Conservation (phyloP, 2,113 vertebrate genomes). For the Cromileptes altivelis region DNA sequence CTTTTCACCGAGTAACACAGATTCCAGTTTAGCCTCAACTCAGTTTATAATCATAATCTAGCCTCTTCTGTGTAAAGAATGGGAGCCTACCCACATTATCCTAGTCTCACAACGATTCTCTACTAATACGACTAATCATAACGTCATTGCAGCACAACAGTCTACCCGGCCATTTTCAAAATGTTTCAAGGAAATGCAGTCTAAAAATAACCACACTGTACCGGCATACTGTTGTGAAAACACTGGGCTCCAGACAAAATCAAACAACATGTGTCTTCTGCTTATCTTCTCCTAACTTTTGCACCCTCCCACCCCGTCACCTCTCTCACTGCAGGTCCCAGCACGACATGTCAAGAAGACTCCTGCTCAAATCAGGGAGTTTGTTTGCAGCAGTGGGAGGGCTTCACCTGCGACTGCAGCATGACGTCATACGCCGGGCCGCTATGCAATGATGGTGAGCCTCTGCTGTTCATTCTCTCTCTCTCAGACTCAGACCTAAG, state of each 20-base stretch:
- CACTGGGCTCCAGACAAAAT: constrained; percentile 51
- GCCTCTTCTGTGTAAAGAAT: constrained; percentile 24
- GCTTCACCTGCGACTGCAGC: constrained; percentile 98
- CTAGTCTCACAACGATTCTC: constrained; percentile 16
- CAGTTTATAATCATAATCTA: background rate
- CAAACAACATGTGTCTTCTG: constrained; percentile 20
- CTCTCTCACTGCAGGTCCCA: constrained; percentile 88
- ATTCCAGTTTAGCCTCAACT: constrained; percentile 31
- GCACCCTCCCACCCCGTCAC: constrained; percentile 18
- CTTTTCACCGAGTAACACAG: constrained; percentile 33
- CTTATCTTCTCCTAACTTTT: constrained; percentile 37
- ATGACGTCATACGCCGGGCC: constrained; percentile 98
- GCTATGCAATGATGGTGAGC: constrained; percentile 96
- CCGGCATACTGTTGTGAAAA: constrained; percentile 35
- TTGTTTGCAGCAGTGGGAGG: constrained; percentile 99
- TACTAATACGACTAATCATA: constrained; percentile 67
- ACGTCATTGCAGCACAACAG: constrained; percentile 26
- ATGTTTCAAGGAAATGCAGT: constrained; percentile 49
- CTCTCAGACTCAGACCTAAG: background rate
- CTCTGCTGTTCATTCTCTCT: background rate
- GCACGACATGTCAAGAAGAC: constrained; percentile 98
- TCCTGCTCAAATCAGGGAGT: constrained; percentile 98
- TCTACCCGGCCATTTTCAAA: constrained; percentile 24
- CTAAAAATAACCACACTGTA: constrained; percentile 20
- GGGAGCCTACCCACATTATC: constrained; percentile 34